Conservation (phyloP, 2,113 vertebrate species). For the Epinephelus cyanopodus region DNA sequence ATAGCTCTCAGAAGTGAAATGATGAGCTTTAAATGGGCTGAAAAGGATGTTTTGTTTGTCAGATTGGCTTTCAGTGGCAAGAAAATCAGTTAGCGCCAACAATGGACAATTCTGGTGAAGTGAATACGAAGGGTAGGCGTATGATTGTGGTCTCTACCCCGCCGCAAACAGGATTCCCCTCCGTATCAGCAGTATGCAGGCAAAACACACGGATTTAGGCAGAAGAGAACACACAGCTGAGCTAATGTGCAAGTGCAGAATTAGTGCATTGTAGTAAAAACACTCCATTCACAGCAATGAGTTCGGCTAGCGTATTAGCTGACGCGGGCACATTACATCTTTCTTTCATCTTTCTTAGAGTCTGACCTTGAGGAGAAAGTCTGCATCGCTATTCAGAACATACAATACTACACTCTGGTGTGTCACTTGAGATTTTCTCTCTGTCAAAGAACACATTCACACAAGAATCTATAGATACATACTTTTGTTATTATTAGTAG, state of each 20-base stretch:
- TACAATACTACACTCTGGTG: conserved; percentile 3
- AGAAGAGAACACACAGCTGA: conserved; percentile 30
- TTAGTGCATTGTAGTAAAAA: background rate
- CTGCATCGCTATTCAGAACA: conserved; percentile 20
- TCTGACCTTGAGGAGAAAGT: conserved; percentile 55
- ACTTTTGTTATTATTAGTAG: background rate
- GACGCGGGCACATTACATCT: background rate
- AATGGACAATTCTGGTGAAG: conserved; percentile 14
- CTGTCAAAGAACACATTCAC: background rate
- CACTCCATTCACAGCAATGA: background rate
- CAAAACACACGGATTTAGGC: conserved; percentile 37
- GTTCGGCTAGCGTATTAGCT: background rate
- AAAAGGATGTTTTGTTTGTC: conserved; percentile 40
- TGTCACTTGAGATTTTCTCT: background rate
- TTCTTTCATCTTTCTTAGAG: background rate
- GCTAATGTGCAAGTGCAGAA: background rate
- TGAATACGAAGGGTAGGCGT: conserved; percentile 7
- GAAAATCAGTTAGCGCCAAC: conserved; percentile 29
- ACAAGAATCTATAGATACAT: background rate
- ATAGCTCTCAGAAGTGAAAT: conserved; percentile 11
- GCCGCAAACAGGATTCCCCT: conserved; percentile 32
- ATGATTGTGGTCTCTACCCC: conserved; percentile 4
- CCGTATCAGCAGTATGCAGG: conserved; percentile 36
- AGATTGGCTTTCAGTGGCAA: conserved; percentile 36
- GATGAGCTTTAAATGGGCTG: conserved; percentile 24